Evolutionary conservation across 2,113 vertebrate species (phyloP).

Genomic region (Formicarius rufipectus): DNA sequence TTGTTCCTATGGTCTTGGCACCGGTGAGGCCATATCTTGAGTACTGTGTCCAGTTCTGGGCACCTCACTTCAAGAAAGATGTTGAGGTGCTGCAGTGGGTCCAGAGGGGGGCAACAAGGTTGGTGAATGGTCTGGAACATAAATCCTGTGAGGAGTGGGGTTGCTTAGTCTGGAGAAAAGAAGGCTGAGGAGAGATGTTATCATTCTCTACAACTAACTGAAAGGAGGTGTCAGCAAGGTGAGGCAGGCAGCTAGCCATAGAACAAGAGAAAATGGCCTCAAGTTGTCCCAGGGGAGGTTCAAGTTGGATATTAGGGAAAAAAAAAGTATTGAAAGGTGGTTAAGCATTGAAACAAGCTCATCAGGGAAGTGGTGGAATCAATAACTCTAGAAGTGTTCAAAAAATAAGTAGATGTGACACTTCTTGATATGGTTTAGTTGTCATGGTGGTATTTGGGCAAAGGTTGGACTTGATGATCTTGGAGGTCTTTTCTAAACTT

Average conservation of each 20-base stretch:
- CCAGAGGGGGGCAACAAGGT: background rate
- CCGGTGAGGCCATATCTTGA: background rate
- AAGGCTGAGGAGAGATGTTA: background rate
- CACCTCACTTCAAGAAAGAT: background rate
- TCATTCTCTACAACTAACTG: background rate
- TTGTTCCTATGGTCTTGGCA: background rate
- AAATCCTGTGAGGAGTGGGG: background rate
- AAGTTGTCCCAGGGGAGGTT: background rate
- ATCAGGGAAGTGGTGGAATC: background rate
- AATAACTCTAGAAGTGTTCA: background rate
- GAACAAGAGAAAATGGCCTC: background rate
- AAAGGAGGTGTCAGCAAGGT: background rate
- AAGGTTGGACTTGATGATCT: background rate
- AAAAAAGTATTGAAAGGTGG: fast-evolving
- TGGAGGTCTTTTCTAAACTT: background rate
- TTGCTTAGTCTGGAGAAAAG: background rate
- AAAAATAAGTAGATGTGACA: background rate
- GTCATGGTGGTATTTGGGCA: fast-evolving
- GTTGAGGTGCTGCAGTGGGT: background rate
- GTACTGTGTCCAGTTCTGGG: background rate
- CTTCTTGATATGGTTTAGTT: background rate
- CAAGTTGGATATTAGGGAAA: background rate
- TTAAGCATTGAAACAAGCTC: background rate
- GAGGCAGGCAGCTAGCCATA: too few relatives aligned
- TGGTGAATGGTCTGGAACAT: background rate